Base-by-base conservation (phyloP, 2,113 vertebrate species). In the Nothoprocta perdicaria region DNA sequence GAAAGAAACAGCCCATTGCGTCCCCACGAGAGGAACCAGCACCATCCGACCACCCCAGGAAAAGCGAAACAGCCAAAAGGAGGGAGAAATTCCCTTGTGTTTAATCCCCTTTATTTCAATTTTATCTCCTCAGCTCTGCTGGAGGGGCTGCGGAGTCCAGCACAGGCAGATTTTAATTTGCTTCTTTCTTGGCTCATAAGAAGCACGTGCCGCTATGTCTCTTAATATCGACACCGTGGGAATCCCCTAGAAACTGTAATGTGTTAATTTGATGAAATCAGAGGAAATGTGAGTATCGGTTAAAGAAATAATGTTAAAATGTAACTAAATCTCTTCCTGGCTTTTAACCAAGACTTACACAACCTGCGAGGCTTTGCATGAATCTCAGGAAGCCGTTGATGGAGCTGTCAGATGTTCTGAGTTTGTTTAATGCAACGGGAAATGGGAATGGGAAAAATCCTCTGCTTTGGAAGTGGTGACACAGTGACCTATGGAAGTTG, bases 21-120 rank as follows among this genome's bases (percentile, higher is more conserved):
- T 61, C 21, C n/a, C 40, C 26, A 2, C 26, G 23, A 71, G 33
- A 63, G 38, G 12, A 63, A 14, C 14, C 43, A 38, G 63, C 12
- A 3, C 0, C 1, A 4, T 71, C 46, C 45, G 61, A 0, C 3
- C 35, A 23, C 0, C 1, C 1, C n/a, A 43, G 29, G 14, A 1
- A 7, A 13, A 41, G 21, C 53, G 16, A 10, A 17, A 2, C 27
- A 31, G 46, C 14, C 26, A 31, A 62, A 61, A 53, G 43, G 46
- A 35, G n/a, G 55, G 17, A 24, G 24, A 67, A 74, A 46, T 33
- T 21, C 35, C 73, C 45, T 43, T 12, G 13, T 79, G 23, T 53
- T 86, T 72, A 58, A 58, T 23, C 9, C 29, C 2, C 2, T 40
- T 85, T 74, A 67, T 80, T 84, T 91, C 14, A 45, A 6, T 66